Evolutionary conservation across 2,113 vertebrate genomes (phyloP), one percentile per base, ranked within the genome.

Genomic region (Candoia aspera): DNA sequence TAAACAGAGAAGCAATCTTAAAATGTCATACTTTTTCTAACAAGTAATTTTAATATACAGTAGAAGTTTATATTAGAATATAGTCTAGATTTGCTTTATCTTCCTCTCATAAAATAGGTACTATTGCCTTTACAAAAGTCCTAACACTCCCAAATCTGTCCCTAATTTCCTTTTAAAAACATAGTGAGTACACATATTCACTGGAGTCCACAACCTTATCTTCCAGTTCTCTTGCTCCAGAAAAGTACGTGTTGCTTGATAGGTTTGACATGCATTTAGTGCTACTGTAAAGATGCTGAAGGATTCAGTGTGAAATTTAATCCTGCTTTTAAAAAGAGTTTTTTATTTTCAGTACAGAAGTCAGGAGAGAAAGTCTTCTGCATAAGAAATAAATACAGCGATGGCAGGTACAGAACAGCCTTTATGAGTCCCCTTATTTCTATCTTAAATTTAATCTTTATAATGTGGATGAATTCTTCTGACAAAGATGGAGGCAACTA

Each of bases 91-190:
- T 19, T 90, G 64, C 29, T 37, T 42, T 90, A 42, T n/a, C 53
- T 54, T 68, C 8, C 24, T 89, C 13, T 59, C 49, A 53, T 58
- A 55, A 15, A 88, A 68, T 86, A 91, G 94, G 87, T 92, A 90
- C 54, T 54, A 88, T 11, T 49, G 3, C 2, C 11, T 13, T 26
- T 53, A n/a, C 42, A 88, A 12, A 24, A 64, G 29, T 49, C 49
- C 2, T 24, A 9, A 10, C 58, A 3, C 57, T 59, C 15, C 29
- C 64, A 26, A 1, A 11, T 83, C 2, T 49, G 12, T 23, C 58
- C 29, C 29, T 6, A 83, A 57, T 54, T 89, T 89, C 24, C 8
- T 90, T 24, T 33, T 21, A 64, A 49, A 54, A 54, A 33, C 0
- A 73, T 24, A 87, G 12, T 64, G 12, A 29, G 46, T 64, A 58